Base-by-base conservation (phyloP, 2,113 vertebrate species). In the Atlantisia rogersi region DNA sequence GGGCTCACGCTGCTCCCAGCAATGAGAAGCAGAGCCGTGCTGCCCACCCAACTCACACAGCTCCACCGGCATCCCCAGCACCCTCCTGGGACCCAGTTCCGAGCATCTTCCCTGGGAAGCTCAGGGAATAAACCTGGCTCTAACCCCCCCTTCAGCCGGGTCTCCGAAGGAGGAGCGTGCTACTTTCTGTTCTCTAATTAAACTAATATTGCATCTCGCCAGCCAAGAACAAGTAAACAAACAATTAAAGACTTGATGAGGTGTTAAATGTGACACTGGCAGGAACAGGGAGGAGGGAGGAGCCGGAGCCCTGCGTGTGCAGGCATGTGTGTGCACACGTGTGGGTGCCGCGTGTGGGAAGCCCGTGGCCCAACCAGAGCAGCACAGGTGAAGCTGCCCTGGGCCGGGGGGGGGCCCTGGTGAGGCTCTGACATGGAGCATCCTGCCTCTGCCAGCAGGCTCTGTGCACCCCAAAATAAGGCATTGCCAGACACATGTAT, bases 401-500 rank as follows among this genome's bases (percentile, higher is more conserved):
- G 4, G 53, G 59, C 5, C 9, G 46, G 39, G 46, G 39, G 39
- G 16, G 52, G 13, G 22, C 19, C 35, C 31, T 40, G 52, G 29
- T 48, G 21, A 14, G 6, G 4, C 31, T 18, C 75, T 21, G 44
- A 12, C 59, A 31, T 18, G 7, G 9, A 44, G 48, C 58, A 37
- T n/a, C 64, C 59, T 32, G 11, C 65, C 39, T 4, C 3, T 19
- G 32, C 77, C n/a, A 32, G 40, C 56, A 14, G 63, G 15, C 50
- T 64, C 63, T 15, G 9, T 14, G 1, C 60, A 25, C 12, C 37
- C 53, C 77, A 11, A 10, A 32, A 26, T 22, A 32, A 32, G 40
- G 1, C 6, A 11, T 53, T 39, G 26, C 15, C 9, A 15, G 2
- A 12, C 1, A 18, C 2, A 1, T 16, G 4, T 9, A 15, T 32